Evolutionary conservation across 2,113 vertebrate genomes (phyloP).

Genomic region (Hemiscyllium ocellatum): DNA sequence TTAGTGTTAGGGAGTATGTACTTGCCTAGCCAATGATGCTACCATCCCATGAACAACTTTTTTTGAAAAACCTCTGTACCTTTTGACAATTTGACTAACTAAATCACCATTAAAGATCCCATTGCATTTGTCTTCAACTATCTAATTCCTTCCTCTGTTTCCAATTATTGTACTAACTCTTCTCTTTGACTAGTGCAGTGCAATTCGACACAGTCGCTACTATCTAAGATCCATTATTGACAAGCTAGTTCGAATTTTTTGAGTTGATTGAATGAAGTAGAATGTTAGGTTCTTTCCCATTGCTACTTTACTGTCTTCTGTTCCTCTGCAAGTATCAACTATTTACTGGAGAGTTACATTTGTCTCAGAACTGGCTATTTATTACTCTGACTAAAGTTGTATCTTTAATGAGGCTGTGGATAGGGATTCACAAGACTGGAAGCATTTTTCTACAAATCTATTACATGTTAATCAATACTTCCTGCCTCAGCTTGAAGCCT

Average conservation of each 20-base stretch:
- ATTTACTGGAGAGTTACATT: neutral
- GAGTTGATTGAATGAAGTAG: neutral
- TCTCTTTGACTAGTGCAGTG: neutral
- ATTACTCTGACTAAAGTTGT: neutral
- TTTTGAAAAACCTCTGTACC: neutral
- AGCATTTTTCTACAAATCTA: conserved; percentile 1
- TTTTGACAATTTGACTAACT: neutral
- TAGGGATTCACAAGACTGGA: neutral
- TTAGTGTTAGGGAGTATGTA: no score
- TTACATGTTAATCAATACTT: neutral
- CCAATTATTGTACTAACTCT: neutral
- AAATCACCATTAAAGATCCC: neutral
- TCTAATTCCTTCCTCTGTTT: neutral
- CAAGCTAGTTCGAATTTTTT: neutral
- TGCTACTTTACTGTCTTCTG: neutral
- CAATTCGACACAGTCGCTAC: neutral
- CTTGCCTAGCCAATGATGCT: no score
- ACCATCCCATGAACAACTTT: no score
- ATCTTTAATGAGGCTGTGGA: neutral
- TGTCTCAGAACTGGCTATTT: neutral
- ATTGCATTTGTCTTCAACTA: neutral
- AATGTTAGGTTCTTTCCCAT: neutral
- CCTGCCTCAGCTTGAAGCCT: neutral
- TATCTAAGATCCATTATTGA: neutral
- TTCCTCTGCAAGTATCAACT: neutral